Evolutionary conservation across 2,797 vertebrate genomes (phyloP).

Genomic region (Rhadinocentrus ornatus): DNA sequence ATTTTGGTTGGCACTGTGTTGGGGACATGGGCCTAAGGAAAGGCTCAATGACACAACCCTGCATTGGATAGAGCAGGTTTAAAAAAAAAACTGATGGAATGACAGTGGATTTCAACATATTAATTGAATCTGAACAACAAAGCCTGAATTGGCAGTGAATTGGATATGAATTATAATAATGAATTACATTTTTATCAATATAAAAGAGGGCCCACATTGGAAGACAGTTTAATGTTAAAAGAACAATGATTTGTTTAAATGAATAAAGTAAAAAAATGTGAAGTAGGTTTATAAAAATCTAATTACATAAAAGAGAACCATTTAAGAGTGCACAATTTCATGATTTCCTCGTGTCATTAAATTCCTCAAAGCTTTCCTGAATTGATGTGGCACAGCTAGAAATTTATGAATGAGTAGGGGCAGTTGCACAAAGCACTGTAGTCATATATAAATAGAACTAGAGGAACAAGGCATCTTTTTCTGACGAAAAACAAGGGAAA

Average conservation of each 20-base stretch:
- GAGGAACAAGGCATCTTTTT: conserved; percentile 26
- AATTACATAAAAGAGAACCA: not conserved
- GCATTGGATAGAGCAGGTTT: not conserved
- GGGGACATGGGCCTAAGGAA: too few relatives aligned
- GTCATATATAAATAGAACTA: rapidly evolving
- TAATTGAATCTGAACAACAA: not conserved
- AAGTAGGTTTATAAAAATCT: not conserved
- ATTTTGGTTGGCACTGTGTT: not conserved
- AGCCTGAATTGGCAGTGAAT: not conserved
- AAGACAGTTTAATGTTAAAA: not conserved
- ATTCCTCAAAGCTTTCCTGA: conserved; percentile 3
- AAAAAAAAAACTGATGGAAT: not conserved
- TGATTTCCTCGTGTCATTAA: conserved; percentile 11
- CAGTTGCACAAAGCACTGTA: conserved; percentile 12
- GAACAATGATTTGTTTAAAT: not conserved
- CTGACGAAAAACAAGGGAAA: conserved; percentile 1
- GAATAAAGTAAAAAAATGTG: not conserved
- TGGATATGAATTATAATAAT: not conserved
- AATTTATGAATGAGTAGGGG: not conserved
- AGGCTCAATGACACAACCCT: not conserved
- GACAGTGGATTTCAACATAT: not conserved
- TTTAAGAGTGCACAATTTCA: not conserved
- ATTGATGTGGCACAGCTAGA: not conserved
- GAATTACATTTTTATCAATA: not conserved
- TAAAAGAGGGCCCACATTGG: not conserved